Conservation (phyloP, 2,888 invertebrate species). For the Sarcophaga rosellei region DNA sequence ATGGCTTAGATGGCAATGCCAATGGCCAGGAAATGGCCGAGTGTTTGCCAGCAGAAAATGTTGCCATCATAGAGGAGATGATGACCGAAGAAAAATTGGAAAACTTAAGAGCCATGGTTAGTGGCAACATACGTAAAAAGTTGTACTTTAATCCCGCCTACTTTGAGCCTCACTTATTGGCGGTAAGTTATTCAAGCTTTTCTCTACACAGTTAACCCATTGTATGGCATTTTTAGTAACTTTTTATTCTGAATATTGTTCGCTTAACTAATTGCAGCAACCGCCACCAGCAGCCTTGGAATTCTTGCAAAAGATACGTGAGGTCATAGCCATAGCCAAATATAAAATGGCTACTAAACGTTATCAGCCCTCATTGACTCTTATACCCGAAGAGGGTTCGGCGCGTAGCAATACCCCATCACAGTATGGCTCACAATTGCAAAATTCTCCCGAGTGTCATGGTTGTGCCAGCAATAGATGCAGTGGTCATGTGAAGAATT, state of each 20-base stretch:
- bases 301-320: constrained; percentile 93
- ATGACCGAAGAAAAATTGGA: constrained; percentile 85
- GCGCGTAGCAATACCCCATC: constrained; percentile 73
- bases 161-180: constrained; percentile 92
- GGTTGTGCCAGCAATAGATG: constrained; percentile 74
- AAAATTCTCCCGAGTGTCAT: constrained; percentile 72
- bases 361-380: constrained; percentile 89
- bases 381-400: constrained; percentile 89
- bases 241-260: constrained; percentile 9
- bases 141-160: constrained; percentile 95
- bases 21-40: constrained; percentile 82
- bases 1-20: constrained; percentile 73
- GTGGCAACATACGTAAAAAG: constrained; percentile 88
- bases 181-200: constrained; percentile 83
- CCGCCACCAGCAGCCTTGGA: constrained; percentile 95
- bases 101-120: constrained; percentile 84
- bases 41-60: constrained; percentile 91
- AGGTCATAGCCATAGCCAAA: constrained; percentile 94
- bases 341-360: constrained; percentile 92
- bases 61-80: constrained; percentile 91
- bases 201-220: neutral
- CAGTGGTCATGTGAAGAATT: constrained; percentile 79
- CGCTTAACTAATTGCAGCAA: constrained; percentile 83
- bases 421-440: constrained; percentile 82
- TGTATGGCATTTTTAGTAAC: constrained; percentile 60